A percentile compares a stretch with the other conserved stretches of the same genome.
phyloP scores from a whole-genome alignment of 2,888 invertebrate species.

The Idaea aversata region DNA sequence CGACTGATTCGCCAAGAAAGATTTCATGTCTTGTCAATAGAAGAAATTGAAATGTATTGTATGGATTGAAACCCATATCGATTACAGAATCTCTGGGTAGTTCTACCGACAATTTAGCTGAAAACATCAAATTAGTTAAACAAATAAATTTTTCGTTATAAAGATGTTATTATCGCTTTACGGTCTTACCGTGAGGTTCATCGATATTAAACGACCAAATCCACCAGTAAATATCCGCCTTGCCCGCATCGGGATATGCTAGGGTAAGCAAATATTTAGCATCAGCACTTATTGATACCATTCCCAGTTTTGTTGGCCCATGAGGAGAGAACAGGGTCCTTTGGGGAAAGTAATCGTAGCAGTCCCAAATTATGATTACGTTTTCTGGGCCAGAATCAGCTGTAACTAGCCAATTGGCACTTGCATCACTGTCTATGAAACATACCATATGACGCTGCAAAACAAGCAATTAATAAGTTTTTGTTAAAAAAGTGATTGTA shows the following conservation, averaged over 20 bases:
- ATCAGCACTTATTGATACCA: slow-evolving; percentile 74
- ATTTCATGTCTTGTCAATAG: slow-evolving; percentile 58
- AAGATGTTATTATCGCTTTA: slow-evolving; percentile 1
- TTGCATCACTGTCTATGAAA: slow-evolving; percentile 68
- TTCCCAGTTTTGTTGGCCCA: slow-evolving; percentile 52
- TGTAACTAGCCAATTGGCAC: slow-evolving; percentile 80
- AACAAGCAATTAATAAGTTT: slow-evolving; percentile 3
- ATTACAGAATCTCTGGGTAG: slow-evolving; percentile 45
- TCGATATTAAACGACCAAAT: slow-evolving; percentile 80
- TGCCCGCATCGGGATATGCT: slow-evolving; percentile 57
- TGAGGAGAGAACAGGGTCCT: slow-evolving; percentile 79
- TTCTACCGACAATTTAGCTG: slow-evolving; percentile 43
- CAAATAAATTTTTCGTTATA: slow-evolving; percentile 1
- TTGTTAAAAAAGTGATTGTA: neutral
- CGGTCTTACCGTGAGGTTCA: slow-evolving; percentile 74
- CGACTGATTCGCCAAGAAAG: slow-evolving; percentile 57
- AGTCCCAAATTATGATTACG: slow-evolving; percentile 81
- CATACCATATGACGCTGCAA: slow-evolving; percentile 76
- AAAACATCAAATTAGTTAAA: slow-evolving; percentile 16
- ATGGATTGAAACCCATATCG: slow-evolving; percentile 59
- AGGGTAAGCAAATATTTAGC: slow-evolving; percentile 81
- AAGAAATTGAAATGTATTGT: slow-evolving; percentile 54
- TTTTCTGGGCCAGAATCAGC: slow-evolving; percentile 81
- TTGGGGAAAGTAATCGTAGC: slow-evolving; percentile 66
- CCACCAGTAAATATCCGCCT: slow-evolving; percentile 79